These are phyloP conservation scores for Rhombomys opimus DNA, from an alignment of 2,113 vertebrate species.

Conservation along the genomic window DNA sequence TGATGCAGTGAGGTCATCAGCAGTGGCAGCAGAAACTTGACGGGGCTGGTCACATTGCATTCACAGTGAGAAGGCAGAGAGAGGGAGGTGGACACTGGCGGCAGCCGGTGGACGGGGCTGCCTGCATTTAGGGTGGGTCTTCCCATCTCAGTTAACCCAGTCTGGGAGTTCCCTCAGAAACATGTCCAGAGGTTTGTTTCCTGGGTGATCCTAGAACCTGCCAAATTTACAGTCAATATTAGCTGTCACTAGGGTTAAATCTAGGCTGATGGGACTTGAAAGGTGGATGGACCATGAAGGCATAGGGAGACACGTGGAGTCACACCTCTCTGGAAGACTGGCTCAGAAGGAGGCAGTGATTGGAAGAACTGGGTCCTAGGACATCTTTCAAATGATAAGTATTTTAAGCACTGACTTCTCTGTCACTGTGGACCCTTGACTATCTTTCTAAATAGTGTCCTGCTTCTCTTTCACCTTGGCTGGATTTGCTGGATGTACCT, in stretches of 20 bases:
- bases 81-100: too few relatives aligned
- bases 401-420: neutral
- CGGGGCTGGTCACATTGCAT: neutral
- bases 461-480: neutral
- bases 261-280: neutral
- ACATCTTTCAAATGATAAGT: neutral
- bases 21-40: neutral
- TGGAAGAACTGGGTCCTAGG: neutral
- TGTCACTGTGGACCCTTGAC: neutral
- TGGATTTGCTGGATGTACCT: neutral
- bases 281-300: neutral
- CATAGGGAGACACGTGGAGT: neutral
- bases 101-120: neutral
- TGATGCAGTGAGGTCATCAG: neutral
- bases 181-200: neutral
- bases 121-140: neutral
- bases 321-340: neutral
- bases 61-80: neutral
- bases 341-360: neutral
- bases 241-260: neutral
- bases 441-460: neutral
- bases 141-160: neutral
- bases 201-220: neutral
- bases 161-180: too few relatives aligned
- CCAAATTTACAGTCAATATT: neutral